phyloP scores from a whole-genome alignment of 2,888 invertebrate species.

The Fragum whitleyi region DNA sequence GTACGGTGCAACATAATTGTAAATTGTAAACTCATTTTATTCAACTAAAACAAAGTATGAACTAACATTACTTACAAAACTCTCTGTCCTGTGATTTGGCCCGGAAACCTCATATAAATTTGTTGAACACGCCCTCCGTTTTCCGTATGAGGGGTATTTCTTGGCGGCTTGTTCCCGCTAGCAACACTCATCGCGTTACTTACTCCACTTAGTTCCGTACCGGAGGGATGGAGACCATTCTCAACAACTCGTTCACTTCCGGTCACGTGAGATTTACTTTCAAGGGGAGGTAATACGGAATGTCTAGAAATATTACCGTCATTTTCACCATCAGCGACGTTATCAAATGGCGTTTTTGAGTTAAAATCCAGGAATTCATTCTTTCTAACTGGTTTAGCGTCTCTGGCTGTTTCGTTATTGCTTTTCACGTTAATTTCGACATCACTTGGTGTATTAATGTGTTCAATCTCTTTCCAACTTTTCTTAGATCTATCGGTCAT shows the following conservation, averaged over 20 bases:
- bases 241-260: background rate
- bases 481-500: background rate
- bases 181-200: conserved; percentile 35
- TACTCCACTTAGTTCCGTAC: conserved; percentile 12
- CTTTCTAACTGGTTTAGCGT: background rate
- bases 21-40: too few relatives aligned
- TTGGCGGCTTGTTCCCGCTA: conserved; percentile 42
- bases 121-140: conserved; percentile 50
- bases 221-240: background rate
- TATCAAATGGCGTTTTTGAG: background rate
- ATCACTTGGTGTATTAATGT: conserved; percentile 1
- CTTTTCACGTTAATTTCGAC: background rate
- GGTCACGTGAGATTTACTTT: conserved; percentile 9
- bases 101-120: conserved; percentile 62
- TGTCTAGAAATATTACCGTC: conserved; percentile 13
- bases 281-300: conserved; percentile 12
- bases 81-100: conserved; percentile 60
- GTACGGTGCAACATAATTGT: too few relatives aligned
- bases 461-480: background rate
- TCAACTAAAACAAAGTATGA: too few relatives aligned
- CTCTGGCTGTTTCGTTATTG: background rate
- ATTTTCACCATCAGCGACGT: background rate
- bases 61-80: conserved; percentile 57
- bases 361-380: background rate
- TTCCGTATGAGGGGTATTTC: conserved; percentile 39